phyloP scores from a whole-genome alignment of 2,888 invertebrate genomes.

The Machimus rusticus region DNA sequence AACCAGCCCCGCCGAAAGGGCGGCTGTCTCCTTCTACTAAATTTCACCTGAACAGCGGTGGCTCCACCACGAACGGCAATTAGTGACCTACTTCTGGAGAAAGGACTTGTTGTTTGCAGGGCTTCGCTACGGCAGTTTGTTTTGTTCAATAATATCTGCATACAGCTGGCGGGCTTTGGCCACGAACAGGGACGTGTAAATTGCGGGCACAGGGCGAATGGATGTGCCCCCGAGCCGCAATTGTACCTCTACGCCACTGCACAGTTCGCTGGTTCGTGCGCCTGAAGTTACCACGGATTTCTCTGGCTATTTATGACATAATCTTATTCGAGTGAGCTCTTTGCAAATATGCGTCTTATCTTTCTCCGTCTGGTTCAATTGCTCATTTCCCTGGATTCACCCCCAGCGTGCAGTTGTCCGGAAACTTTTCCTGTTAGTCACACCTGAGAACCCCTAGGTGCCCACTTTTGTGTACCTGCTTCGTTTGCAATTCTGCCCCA shows the following conservation, averaged over 20 bases:
- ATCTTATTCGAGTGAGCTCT: background rate
- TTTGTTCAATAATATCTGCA: conserved; percentile 36
- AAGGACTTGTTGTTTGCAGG: conserved; percentile 15
- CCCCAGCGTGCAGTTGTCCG: background rate
- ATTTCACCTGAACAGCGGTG: conserved; percentile 27
- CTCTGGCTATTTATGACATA: background rate
- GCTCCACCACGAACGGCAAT: conserved; percentile 28
- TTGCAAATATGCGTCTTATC: conserved; percentile 13
- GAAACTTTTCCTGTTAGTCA: background rate
- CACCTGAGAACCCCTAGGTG: background rate
- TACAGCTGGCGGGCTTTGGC: background rate
- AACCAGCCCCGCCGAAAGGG: background rate
- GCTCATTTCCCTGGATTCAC: background rate
- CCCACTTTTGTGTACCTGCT: background rate
- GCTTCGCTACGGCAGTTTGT: conserved; percentile 1
- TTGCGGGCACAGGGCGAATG: background rate
- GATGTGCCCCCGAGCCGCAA: background rate
- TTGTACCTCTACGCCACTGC: background rate
- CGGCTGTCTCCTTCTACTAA: conserved; percentile 2
- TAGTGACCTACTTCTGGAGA: conserved; percentile 25
- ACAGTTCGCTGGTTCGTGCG: background rate
- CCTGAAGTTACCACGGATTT: background rate
- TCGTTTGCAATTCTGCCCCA: background rate
- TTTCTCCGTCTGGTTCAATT: background rate
- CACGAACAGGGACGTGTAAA: background rate